phyloP scores from a whole-genome alignment of 2,113 vertebrate species.

The Megaceryle maxima region DNA sequence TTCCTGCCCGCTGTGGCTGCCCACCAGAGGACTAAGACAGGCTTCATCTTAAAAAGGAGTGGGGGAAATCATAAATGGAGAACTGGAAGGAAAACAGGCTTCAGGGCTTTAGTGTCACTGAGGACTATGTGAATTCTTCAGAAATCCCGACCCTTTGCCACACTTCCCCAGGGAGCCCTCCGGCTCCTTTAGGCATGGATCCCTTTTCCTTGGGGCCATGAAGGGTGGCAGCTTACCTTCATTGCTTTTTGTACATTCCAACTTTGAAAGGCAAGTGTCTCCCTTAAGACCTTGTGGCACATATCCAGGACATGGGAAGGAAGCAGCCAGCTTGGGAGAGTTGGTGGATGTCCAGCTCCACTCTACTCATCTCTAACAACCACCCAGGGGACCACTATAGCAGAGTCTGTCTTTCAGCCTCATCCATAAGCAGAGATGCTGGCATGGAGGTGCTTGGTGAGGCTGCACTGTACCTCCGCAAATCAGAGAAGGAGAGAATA shows the following conservation, averaged over 20 bases:
- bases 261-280: not conserved
- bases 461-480: constrained; percentile 79
- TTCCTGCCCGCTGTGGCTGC: not conserved
- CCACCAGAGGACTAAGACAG: not conserved
- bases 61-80: not conserved
- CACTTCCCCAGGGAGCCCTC: not conserved
- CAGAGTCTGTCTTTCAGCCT: constrained; percentile 48
- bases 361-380: not conserved
- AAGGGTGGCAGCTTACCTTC: not conserved
- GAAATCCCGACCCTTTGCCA: not conserved
- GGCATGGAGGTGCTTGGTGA: constrained; percentile 80
- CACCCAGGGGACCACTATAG: not conserved
- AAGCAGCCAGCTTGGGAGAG: not conserved
- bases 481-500: constrained; percentile 79
- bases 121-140: not conserved
- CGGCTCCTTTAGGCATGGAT: not conserved
- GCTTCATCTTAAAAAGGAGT: not conserved
- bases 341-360: not conserved
- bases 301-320: not conserved
- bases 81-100: not conserved
- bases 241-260: not conserved
- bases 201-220: not conserved
- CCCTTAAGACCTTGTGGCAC: fast-evolving
- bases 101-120: not conserved
- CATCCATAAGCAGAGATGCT: constrained; percentile 74